These are phyloP conservation scores for Proisotoma minuta DNA, from an alignment of 2,888 invertebrate genomes.

Conservation along the genomic window DNA sequence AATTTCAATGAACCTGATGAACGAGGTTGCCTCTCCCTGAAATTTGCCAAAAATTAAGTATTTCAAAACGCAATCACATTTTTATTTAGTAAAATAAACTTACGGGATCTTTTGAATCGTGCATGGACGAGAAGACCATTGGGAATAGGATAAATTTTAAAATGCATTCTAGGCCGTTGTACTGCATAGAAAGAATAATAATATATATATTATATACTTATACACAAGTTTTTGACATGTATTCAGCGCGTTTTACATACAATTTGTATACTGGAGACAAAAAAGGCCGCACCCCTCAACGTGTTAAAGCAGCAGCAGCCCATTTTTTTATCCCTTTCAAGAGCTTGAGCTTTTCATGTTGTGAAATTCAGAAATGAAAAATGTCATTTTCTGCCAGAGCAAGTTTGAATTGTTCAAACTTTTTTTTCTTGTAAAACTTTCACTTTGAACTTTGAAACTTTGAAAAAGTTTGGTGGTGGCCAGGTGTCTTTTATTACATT, in stretches of 20 bases:
- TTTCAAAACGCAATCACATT: neutral
- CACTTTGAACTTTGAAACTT: too few relatives aligned
- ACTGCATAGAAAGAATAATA: slow-evolving; percentile 21
- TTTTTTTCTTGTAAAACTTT: too few relatives aligned
- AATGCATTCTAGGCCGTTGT: slow-evolving; percentile 35
- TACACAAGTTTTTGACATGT: neutral
- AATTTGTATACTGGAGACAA: slow-evolving; percentile 35
- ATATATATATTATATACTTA: neutral
- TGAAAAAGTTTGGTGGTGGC: too few relatives aligned
- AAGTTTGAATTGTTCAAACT: too few relatives aligned
- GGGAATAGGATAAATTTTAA: slow-evolving; percentile 36
- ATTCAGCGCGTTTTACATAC: slow-evolving; percentile 24
- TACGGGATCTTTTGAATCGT: slow-evolving; percentile 1
- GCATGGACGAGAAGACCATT: slow-evolving; percentile 26
- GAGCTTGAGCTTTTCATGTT: too few relatives aligned
- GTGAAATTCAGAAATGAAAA: too few relatives aligned
- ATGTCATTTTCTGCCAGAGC: too few relatives aligned
- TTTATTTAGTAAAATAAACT: neutral
- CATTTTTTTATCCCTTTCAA: too few relatives aligned
- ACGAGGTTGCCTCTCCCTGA: neutral
- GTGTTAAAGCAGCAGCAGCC: slow-evolving; percentile 40
- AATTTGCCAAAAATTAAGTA: neutral
- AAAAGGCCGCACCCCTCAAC: slow-evolving; percentile 33
- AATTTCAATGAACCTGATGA: too few relatives aligned
- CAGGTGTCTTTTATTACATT: too few relatives aligned